Percentiles rank a stretch among this genome's conserved stretches.
These are phyloP conservation scores for Dioctria linearis DNA, from an alignment of 2,888 invertebrate genomes.

Conservation along the genomic window DNA sequence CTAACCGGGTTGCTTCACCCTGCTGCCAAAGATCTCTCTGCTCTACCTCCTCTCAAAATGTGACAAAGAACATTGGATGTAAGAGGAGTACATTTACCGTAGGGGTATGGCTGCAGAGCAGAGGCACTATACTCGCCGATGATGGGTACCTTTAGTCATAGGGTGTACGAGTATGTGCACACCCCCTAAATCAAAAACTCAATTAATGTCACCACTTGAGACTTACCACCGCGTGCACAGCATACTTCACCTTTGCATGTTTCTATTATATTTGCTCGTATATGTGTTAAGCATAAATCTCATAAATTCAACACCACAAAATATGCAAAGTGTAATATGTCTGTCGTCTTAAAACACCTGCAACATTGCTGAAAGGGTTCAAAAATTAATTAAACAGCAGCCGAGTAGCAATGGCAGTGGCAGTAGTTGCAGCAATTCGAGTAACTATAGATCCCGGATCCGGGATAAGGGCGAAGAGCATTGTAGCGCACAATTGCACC, in stretches of 20 bases:
- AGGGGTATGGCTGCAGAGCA: neutral
- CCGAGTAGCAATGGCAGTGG: constrained; percentile 11
- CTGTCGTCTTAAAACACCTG: constrained; percentile 58
- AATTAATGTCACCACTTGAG: constrained; percentile 58
- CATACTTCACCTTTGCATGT: constrained; percentile 44
- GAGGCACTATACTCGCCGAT: constrained; percentile 28
- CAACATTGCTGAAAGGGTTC: constrained; percentile 42
- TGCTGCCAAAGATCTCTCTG: neutral
- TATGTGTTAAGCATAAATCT: constrained; percentile 55
- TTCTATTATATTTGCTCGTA: constrained; percentile 38
- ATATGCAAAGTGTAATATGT: constrained; percentile 58
- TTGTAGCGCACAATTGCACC: constrained; percentile 7
- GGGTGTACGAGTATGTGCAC: constrained; percentile 9
- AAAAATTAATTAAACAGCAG: constrained; percentile 52
- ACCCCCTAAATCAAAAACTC: constrained; percentile 57
- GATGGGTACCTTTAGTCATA: constrained; percentile 2
- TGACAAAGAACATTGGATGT: no score
- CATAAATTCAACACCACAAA: constrained; percentile 58
- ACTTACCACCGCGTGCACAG: constrained; percentile 33
- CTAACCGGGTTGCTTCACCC: neutral
- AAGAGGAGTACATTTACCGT: no score
- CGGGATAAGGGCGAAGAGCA: neutral
- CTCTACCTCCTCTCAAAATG: neutral
- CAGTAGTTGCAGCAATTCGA: constrained; percentile 38
- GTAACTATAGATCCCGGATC: constrained; percentile 19